Percentiles rank a stretch among this genome's conserved stretches.
These are phyloP conservation scores for Anser brachyrhynchus DNA, from an alignment of 2,113 vertebrate species.

Conservation along the genomic window DNA sequence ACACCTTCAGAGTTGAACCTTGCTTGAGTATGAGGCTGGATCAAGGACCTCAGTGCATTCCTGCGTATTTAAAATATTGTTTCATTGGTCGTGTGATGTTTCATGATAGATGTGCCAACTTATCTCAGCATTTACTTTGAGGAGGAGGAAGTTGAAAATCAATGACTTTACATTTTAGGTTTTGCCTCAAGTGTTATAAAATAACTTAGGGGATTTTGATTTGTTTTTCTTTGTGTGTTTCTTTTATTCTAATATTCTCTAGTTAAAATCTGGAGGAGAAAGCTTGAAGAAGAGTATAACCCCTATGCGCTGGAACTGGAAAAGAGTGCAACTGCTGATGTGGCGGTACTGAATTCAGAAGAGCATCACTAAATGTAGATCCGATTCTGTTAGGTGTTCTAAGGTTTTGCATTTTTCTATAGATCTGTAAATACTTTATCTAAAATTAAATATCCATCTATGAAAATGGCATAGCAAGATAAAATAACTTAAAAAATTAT, in stretches of 20 bases:
- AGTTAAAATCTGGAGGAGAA: slow-evolving; percentile 82
- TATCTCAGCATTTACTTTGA: neutral
- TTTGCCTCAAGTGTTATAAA: neutral
- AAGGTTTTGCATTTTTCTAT: neutral
- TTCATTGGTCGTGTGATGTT: neutral
- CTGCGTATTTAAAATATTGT: neutral
- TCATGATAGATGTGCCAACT: accelerated
- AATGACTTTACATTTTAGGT: neutral
- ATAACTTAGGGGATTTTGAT: neutral
- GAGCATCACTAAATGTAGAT: slow-evolving; percentile 50
- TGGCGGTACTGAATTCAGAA: slow-evolving; percentile 68
- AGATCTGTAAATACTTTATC: neutral
- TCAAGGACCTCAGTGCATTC: neutral
- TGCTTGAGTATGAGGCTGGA: neutral
- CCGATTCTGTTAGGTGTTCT: neutral
- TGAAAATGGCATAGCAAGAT: neutral
- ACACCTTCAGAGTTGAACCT: neutral
- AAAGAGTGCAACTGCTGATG: slow-evolving; percentile 60
- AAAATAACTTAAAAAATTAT: neutral
- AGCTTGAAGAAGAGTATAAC: slow-evolving; percentile 77
- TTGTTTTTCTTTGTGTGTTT: neutral
- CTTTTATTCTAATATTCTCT: neutral
- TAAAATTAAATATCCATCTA: neutral
- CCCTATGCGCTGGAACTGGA: slow-evolving; percentile 72
- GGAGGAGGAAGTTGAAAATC: neutral